phyloP scores from a whole-genome alignment of 2,113 vertebrate species.

The Oryzias javanicus region DNA sequence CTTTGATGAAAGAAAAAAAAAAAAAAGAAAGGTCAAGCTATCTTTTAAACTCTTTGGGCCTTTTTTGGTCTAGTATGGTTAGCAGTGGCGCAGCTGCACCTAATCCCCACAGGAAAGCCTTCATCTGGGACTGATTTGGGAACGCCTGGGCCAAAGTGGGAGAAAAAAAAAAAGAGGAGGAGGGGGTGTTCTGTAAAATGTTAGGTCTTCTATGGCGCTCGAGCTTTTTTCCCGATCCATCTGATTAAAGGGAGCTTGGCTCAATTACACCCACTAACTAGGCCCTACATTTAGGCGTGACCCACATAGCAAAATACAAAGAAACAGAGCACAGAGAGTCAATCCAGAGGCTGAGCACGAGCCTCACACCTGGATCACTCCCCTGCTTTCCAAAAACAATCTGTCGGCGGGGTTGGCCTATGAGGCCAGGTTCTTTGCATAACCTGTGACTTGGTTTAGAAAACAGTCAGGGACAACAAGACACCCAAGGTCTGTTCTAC shows the following conservation, averaged over 20 bases:
- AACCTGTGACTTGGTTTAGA: conserved; percentile 55
- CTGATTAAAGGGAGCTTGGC: conserved; percentile 76
- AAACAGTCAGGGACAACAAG: conserved; percentile 46
- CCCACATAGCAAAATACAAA: conserved; percentile 47
- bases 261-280: conserved; percentile 70
- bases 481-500: conserved; percentile 5
- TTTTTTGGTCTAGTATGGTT: conserved; percentile 47
- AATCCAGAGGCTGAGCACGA: conserved; percentile 18
- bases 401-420: conserved; percentile 45
- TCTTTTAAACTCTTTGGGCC: conserved; percentile 40
- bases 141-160: conserved; percentile 25
- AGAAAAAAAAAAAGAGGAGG: conserved; percentile 40
- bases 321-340: conserved; percentile 29
- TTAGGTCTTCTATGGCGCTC: conserved; percentile 51
- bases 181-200: conserved; percentile 50
- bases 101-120: conserved; percentile 69
- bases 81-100: conserved; percentile 66
- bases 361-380: conserved; percentile 39
- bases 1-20: conserved; percentile 11
- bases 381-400: conserved; percentile 19
- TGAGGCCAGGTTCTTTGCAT: conserved; percentile 48
- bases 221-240: conserved; percentile 54
- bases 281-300: conserved; percentile 39
- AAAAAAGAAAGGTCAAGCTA: conserved; percentile 50
- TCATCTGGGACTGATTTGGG: conserved; percentile 77